These are phyloP conservation scores for Horisme vitalbata DNA, from an alignment of 2,888 invertebrate genomes.

Conservation along the genomic window DNA sequence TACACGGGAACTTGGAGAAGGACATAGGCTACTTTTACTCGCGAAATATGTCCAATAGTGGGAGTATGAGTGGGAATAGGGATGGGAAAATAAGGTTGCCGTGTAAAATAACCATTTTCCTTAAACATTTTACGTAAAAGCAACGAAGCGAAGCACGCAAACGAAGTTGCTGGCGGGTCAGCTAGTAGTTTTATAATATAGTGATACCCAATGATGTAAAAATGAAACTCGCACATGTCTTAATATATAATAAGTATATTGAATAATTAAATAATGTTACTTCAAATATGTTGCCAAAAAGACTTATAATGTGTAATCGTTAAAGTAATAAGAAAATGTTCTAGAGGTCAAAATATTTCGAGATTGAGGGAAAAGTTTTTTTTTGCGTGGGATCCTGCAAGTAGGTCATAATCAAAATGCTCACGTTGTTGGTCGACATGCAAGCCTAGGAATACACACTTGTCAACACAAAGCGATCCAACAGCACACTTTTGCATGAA, in stretches of 20 bases:
- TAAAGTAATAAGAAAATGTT: conserved; percentile 78
- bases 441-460: conserved; percentile 43
- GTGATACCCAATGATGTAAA: too few relatives aligned
- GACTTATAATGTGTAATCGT: conserved; percentile 77
- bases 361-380: conserved; percentile 59
- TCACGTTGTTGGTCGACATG: conserved; percentile 49
- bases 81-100: too few relatives aligned
- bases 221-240: conserved; percentile 71
- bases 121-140: too few relatives aligned
- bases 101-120: too few relatives aligned
- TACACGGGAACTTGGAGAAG: too few relatives aligned
- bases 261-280: conserved; percentile 83
- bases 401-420: conserved; percentile 14
- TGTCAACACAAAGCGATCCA: conserved; percentile 69
- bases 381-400: conserved; percentile 49
- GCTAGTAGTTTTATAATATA: too few relatives aligned
- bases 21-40: too few relatives aligned
- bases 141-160: too few relatives aligned
- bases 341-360: conserved; percentile 76
- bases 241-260: conserved; percentile 83
- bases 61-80: too few relatives aligned
- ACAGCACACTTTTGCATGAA: conserved; percentile 40
- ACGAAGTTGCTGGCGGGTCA: too few relatives aligned
- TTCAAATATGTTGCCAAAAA: conserved; percentile 81
- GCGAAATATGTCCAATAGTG: too few relatives aligned